Percentiles rank a stretch among this genome's conserved stretches.
phyloP scores from a whole-genome alignment of 2,888 invertebrate genomes.

The Caenorhabditis sp. region DNA sequence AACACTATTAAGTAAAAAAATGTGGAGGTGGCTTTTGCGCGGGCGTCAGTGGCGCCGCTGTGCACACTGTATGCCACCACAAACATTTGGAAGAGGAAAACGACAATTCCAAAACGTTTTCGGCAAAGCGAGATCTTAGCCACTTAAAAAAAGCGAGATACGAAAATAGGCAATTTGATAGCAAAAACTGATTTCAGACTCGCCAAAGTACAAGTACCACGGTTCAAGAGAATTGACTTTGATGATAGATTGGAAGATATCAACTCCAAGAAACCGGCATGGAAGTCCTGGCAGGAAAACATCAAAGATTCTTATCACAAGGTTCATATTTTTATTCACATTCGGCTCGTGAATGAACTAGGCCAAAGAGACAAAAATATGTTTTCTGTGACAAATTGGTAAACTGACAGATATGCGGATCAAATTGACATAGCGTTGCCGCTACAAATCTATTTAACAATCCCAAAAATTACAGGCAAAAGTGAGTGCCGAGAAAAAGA shows the following conservation, averaged over 20 bases:
- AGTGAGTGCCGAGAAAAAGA: constrained; percentile 68
- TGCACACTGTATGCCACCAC: constrained; percentile 34
- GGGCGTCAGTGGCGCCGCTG: constrained; percentile 21
- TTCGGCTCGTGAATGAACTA: too few species aligned
- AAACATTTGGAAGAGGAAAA: constrained; percentile 22
- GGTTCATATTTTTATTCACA: constrained; percentile 56
- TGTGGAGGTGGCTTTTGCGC: constrained; percentile 39
- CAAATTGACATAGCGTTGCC: too few species aligned
- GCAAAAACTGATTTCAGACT: constrained; percentile 16
- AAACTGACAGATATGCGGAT: too few species aligned
- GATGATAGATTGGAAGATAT: constrained; percentile 74
- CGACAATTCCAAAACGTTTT: constrained; percentile 4
- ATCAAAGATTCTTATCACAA: constrained; percentile 75
- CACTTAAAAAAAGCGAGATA: too few species aligned
- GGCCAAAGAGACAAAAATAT: not conserved
- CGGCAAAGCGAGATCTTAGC: not conserved
- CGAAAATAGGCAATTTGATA: too few species aligned
- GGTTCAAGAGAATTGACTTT: constrained; percentile 72
- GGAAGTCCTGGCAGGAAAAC: constrained; percentile 74
- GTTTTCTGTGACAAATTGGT: too few species aligned
- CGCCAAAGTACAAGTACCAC: constrained; percentile 41
- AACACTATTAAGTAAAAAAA: constrained; percentile 34
- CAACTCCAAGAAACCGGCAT: constrained; percentile 71
- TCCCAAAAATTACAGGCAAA: constrained; percentile 66
- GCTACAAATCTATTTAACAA: not conserved